Evolutionary conservation across 2,113 vertebrate genomes (phyloP), one percentile per base, ranked within the genome.

Genomic region (Epinephelus fuscoguttatus): DNA sequence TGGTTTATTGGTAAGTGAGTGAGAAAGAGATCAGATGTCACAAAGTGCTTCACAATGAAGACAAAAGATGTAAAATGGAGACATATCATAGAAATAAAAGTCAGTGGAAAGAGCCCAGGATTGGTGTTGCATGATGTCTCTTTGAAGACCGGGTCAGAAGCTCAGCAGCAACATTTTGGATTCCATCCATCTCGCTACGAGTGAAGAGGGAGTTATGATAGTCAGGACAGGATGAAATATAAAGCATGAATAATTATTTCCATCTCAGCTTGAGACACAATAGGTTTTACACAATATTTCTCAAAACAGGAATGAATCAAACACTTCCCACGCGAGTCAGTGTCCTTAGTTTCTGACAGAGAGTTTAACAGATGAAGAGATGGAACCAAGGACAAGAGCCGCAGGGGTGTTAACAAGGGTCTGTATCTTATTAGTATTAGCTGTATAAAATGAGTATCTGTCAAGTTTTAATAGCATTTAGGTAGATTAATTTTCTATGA

Each of bases 231-330:
- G 7, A 25, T 17, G 7, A 47, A 66, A 27, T 49, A 27, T 13
- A 42, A 27, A 21, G 25, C 3, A 47, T 21, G 47, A 69, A 33
- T 52, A 52, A 13, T 69, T 25, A 69, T 19, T 27, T 52, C 66
- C 49, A 33, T 21, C 47, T 33, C 66, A 52, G 47, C 47, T 33
- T 52, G 25, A 30, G 47, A 21, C 11, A 13, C 66, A 33, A 33
- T 18, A 30, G 66, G 47, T 17, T 70, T 53, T 45, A 70, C 27
- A 55, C 45, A 27, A 50, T 70, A 70, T 70, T 37, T 68, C 27
- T 33, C 27, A 21, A 69, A 69, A 68, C 13, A 15, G n/a, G 45
- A 66, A 45, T 6, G 14, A 47, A 4, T 47, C 3, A 25, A 69
- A 69, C 66, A 21, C 66, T 52, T 69, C 63, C 47, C 14, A 30